Percentiles rank a stretch among this genome's conserved stretches.
Conservation (phyloP, 2,797 vertebrate species). For the Pipistrellus nathusii region DNA sequence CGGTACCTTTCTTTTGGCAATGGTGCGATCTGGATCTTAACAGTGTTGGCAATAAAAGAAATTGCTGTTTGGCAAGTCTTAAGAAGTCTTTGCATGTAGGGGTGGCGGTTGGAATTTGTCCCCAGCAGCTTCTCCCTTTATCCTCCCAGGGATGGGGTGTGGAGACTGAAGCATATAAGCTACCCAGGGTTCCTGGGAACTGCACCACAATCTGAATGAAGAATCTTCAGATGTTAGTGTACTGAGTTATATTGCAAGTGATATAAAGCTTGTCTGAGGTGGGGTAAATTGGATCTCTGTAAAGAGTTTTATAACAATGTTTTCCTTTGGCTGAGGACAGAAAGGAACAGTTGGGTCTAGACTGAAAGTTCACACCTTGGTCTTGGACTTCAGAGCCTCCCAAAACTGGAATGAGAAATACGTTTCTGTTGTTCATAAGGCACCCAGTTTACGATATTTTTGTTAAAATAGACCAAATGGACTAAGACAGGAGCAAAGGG, state of each 20-base stretch:
- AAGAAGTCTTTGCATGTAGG: neutral
- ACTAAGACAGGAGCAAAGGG: neutral
- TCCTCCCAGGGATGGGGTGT: neutral
- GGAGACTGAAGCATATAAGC: neutral
- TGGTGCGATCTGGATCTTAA: neutral
- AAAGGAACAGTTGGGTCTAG: neutral
- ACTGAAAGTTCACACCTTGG: neutral
- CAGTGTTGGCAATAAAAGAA: neutral
- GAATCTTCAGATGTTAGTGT: neutral
- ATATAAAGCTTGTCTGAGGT: neutral
- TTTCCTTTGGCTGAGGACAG: neutral
- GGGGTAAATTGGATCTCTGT: neutral
- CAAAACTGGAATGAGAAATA: neutral
- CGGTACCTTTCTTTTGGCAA: neutral
- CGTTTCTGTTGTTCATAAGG: neutral
- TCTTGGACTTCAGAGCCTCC: neutral
- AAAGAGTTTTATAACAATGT: neutral
- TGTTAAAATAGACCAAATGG: neutral
- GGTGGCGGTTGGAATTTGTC: neutral
- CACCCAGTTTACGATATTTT: neutral
- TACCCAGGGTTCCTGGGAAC: neutral
- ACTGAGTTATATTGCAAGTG: neutral
- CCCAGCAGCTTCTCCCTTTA: neutral
- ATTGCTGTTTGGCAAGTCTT: neutral
- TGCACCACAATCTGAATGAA: neutral